These are phyloP conservation scores for Anthoscopus minutus DNA, from an alignment of 2,113 vertebrate genomes.

Conservation along the genomic window DNA sequence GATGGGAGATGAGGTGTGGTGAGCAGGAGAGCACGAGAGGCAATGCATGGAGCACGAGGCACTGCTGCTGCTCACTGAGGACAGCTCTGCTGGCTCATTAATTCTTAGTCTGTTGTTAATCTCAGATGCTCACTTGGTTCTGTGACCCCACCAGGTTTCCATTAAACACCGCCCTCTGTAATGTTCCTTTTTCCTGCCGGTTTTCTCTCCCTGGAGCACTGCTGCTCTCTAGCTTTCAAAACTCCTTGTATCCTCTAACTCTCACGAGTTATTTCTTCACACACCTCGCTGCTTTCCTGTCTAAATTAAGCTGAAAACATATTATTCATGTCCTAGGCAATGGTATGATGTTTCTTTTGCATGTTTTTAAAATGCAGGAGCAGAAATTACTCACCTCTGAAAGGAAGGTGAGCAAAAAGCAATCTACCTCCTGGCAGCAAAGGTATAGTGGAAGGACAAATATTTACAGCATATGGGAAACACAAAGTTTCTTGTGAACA, in stretches of 20 bases:
- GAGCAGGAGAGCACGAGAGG: not conserved
- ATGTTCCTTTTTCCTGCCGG: not conserved
- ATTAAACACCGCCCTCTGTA: not conserved
- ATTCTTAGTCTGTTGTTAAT: not conserved
- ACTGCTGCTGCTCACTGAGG: not conserved
- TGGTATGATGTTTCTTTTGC: not conserved
- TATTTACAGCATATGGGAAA: not conserved
- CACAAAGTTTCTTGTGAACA: not conserved
- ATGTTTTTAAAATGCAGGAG: not conserved
- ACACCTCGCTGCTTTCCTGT: not conserved
- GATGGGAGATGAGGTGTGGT: not conserved
- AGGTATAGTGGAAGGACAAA: not conserved
- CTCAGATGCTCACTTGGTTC: not conserved
- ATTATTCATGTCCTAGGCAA: not conserved
- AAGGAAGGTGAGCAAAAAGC: not conserved
- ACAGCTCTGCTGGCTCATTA: not conserved
- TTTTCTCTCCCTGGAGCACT: not conserved
- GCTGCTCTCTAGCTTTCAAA: constrained; percentile 58
- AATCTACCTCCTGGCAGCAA: not conserved
- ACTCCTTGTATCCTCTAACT: not conserved
- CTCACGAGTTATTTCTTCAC: not conserved
- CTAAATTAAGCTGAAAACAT: not conserved
- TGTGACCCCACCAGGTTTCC: not conserved
- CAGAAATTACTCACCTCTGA: not conserved
- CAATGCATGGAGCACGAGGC: not conserved